Evolutionary conservation across 2,113 vertebrate species (phyloP), one percentile per base, ranked within the genome.

Genomic region (Sander vitreus): DNA sequence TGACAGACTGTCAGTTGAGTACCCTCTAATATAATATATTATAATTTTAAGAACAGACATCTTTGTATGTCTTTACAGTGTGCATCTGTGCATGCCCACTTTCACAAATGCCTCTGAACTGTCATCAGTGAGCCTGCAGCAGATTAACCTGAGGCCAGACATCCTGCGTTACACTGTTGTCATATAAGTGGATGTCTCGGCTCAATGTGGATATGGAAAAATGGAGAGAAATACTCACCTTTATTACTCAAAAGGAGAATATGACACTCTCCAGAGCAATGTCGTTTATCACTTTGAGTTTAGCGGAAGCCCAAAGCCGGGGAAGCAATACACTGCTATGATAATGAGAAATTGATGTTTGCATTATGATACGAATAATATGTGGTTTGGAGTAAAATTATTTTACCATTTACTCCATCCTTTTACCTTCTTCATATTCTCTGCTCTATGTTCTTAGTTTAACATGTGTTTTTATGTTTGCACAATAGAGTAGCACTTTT

Each of bases 281-380:
- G 18, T 4, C 23, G 48, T 76, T 72, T 4, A 71, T 83, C 73
- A 81, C 73, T 48, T 14, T 21, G 45, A 30, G 48, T 30, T 55
- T 4, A 67, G 45, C 45, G 33, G 60, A 5, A 15, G 25, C 73
- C 21, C 6, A 18, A 59, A 75, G 58, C 33, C 2, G 36, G 4
- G 64, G 62, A 73, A 27, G 36, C 21, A 55, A 58, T 39, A 45
- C 43, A 18, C 43, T 2, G 18, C 6, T 3, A 57, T 23, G 25
- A 33, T 51, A 19, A 65, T 62, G 54, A 72, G 23, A 51, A 48
- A 55, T 50, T 21, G 3, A 65, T 73, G 60, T 39, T 64, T 57
- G 30, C 8, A 50, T 54, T 23, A 13, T 8, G 2, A 55, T 19
- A 45, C 23, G 14, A 33, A 53, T 51, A 47, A 27, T 6, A 21